Evolutionary conservation across 2,888 invertebrate species (phyloP).

Genomic region (Aphrophora alni): DNA sequence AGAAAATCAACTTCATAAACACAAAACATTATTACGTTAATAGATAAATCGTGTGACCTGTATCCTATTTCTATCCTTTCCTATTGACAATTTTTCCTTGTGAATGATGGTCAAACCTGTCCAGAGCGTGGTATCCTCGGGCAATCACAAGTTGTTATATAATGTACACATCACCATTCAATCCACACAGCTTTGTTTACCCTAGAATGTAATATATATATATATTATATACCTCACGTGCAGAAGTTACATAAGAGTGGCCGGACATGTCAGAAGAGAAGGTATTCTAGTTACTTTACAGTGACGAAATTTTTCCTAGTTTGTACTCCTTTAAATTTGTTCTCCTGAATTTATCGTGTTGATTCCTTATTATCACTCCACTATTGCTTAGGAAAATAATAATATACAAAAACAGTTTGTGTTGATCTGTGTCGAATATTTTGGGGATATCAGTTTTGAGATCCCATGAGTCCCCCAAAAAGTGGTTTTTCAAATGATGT

Average conservation of each 20-base stretch:
- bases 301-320: background rate
- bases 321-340: too few species aligned
- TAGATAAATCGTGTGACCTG: background rate
- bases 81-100: background rate
- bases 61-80: background rate
- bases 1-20: too few species aligned
- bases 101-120: background rate
- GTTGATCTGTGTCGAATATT: too few species aligned
- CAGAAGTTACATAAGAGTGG: background rate
- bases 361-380: too few species aligned
- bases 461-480: too few species aligned
- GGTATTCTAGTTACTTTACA: background rate
- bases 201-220: background rate
- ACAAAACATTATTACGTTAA: background rate
- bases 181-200: background rate
- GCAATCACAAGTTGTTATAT: background rate
- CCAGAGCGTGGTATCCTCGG: background rate
- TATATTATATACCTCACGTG: background rate
- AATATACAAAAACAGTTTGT: too few species aligned
- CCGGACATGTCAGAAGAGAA: background rate
- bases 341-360: too few species aligned
- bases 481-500: too few species aligned
- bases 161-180: background rate
- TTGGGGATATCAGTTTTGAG: too few species aligned
- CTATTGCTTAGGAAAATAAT: too few species aligned